These are phyloP conservation scores for Clarias fuscus DNA, from an alignment of 2,797 vertebrate species.

Conservation along the genomic window DNA sequence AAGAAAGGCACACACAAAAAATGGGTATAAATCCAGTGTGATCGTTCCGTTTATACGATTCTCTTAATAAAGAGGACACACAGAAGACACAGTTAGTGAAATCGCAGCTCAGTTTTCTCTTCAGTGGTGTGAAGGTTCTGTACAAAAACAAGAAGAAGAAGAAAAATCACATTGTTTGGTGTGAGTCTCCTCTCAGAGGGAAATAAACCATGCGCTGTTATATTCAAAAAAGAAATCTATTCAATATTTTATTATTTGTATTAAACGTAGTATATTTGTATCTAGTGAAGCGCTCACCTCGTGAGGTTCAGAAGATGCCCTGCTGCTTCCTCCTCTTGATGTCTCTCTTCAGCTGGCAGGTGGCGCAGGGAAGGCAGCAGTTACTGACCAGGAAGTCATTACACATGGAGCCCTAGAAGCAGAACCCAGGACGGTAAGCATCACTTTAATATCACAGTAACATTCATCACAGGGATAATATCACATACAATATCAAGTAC, in stretches of 20 bases:
- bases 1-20: background rate
- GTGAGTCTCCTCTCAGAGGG: no score
- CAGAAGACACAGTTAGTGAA: background rate
- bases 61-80: no score
- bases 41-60: background rate
- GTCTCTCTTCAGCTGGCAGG: slow-evolving; percentile 86
- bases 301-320: slow-evolving; percentile 67
- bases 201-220: no score
- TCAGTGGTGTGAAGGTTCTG: no score
- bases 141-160: no score
- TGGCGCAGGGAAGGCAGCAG: slow-evolving; percentile 64
- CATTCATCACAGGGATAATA: background rate
- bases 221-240: no score
- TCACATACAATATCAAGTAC: no score
- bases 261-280: no score
- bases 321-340: slow-evolving; percentile 75
- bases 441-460: background rate
- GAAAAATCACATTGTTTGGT: no score
- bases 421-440: slow-evolving; percentile 1
- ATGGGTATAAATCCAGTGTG: background rate
- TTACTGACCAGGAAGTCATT: background rate
- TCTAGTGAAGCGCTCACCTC: slow-evolving; percentile 25
- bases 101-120: background rate
- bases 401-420: slow-evolving; percentile 78
- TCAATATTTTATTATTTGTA: no score